Evolutionary conservation across 2,113 vertebrate species (phyloP).

Genomic region (Trogon melanurus): DNA sequence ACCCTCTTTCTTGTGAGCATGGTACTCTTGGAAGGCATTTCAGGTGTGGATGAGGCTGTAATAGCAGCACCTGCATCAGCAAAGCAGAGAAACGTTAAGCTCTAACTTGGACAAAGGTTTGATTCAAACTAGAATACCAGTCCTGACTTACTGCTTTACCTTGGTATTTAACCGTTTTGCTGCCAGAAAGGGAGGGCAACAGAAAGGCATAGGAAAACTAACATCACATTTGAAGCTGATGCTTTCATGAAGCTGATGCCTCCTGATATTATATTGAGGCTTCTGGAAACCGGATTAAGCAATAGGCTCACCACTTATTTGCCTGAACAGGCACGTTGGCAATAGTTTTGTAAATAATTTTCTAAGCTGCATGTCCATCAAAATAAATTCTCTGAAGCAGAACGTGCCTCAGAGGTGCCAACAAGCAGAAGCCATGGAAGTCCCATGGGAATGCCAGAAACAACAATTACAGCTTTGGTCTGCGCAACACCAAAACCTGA

Average conservation of each 20-base stretch:
- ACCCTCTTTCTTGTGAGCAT: neutral
- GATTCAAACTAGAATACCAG: neutral
- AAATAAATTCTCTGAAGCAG: neutral
- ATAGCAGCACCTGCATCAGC: neutral
- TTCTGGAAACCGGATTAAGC: neutral
- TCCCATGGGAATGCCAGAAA: conserved; percentile 91
- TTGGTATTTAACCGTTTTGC: neutral
- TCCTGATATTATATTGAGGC: neutral
- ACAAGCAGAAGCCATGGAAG: conserved; percentile 88
- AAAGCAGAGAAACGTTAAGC: neutral
- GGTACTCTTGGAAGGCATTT: neutral
- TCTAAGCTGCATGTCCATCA: neutral
- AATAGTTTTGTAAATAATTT: neutral
- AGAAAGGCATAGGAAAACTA: neutral
- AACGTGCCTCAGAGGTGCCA: conserved; percentile 51
- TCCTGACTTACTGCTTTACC: neutral
- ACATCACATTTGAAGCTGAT: neutral
- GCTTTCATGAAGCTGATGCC: neutral
- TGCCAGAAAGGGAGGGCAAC: neutral
- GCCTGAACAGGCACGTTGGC: neutral
- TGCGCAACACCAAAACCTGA: conserved; percentile 91
- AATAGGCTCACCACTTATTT: neutral
- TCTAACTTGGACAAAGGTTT: neutral
- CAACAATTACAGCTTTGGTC: conserved; percentile 89
- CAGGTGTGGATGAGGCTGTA: neutral